These are phyloP conservation scores for Eupithecia tripunctaria DNA, from an alignment of 2,888 invertebrate genomes.

Conservation along the genomic window DNA sequence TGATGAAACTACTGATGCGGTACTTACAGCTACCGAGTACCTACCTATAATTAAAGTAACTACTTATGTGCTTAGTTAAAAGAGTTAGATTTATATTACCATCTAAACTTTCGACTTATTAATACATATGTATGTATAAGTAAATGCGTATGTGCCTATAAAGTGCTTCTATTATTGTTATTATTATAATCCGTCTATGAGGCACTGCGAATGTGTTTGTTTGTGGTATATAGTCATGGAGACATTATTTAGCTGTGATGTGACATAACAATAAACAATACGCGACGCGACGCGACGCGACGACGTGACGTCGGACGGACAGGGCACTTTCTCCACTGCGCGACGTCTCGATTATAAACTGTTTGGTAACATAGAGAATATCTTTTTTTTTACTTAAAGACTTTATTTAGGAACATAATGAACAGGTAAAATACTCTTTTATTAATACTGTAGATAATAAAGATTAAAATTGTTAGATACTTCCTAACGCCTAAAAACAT, in stretches of 20 bases:
- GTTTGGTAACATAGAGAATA: background rate
- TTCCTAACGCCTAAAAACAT: too few relatives aligned
- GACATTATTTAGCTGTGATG: constrained; percentile 10
- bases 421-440: too few relatives aligned
- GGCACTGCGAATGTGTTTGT: background rate
- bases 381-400: too few relatives aligned
- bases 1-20: background rate
- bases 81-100: background rate
- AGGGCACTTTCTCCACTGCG: background rate
- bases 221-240: background rate
- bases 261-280: constrained; percentile 31
- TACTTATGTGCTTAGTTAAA: background rate
- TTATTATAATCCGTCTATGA: background rate
- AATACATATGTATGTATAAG: too few relatives aligned
- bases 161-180: background rate
- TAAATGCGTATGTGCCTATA: background rate
- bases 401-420: too few relatives aligned
- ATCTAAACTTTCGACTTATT: background rate
- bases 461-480: too few relatives aligned
- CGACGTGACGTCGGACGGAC: background rate
- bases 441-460: too few relatives aligned
- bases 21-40: background rate
- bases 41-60: background rate
- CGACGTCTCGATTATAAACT: background rate
- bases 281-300: background rate